A percentile compares a stretch with the other conserved stretches of the same genome.
Evolutionary conservation across 2,888 invertebrate species (phyloP).

Genomic region (Drosophila trichaetosa): DNA sequence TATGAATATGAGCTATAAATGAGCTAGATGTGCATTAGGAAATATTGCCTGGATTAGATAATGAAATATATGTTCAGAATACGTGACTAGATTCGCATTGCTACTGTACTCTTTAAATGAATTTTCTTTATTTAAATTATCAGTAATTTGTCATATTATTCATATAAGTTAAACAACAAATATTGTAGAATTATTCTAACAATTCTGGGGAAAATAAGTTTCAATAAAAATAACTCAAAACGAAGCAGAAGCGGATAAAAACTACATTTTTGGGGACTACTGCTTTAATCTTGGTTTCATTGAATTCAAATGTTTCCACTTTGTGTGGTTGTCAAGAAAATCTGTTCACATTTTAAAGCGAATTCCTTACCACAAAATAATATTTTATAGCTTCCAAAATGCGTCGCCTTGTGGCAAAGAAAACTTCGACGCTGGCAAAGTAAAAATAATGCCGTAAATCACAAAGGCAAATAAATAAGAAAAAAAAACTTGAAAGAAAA

Average conservation of each 20-base stretch:
- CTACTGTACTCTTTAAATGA: neutral
- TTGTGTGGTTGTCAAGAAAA: conserved; percentile 11
- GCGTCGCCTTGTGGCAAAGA: conserved; percentile 9
- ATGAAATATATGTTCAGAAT: neutral
- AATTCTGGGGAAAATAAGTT: neutral
- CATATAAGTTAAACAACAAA: neutral
- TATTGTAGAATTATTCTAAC: neutral
- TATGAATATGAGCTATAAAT: neutral
- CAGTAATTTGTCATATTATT: neutral
- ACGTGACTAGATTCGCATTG: neutral
- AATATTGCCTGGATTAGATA: neutral
- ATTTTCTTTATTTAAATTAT: neutral
- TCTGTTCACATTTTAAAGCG: conserved; percentile 14
- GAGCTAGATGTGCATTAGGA: neutral
- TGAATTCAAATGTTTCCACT: neutral
- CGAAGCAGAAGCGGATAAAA: neutral
- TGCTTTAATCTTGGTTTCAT: neutral
- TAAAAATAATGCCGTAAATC: conserved; percentile 57
- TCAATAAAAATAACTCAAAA: neutral
- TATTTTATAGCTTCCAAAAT: conserved; percentile 6
- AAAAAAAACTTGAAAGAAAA: conserved; percentile 9
- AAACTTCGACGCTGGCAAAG: conserved; percentile 24
- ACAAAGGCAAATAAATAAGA: conserved; percentile 51
- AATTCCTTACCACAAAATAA: conserved; percentile 1
- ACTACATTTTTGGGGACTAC: neutral